A percentile compares a stretch with the other conserved stretches of the same genome.
Conservation (phyloP, 2,888 invertebrate genomes). For the Adelphocoris suturalis region DNA sequence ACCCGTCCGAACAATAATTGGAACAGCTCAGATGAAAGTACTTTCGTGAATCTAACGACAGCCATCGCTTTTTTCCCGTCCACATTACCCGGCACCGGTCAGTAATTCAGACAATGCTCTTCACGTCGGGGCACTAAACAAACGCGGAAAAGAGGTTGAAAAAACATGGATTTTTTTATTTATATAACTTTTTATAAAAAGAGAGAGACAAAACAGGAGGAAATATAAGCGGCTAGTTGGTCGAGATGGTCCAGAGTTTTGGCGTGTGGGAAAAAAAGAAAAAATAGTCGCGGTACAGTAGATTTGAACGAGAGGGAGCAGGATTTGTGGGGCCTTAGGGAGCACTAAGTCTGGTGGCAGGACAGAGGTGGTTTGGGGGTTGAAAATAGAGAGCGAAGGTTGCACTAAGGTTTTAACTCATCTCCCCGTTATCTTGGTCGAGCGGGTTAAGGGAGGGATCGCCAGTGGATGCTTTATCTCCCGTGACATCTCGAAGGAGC, state of each 20-base stretch:
- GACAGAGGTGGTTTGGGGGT: not conserved
- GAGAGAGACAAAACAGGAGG: not conserved
- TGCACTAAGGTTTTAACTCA: constrained; percentile 1
- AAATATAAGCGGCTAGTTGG: not conserved
- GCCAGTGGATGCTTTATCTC: constrained; percentile 12
- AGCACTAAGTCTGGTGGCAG: not conserved
- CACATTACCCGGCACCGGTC: no score
- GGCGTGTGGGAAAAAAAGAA: not conserved
- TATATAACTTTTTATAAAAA: not conserved
- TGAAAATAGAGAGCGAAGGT: not conserved
- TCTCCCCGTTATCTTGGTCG: not conserved
- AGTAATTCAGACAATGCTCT: no score
- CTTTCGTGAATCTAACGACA: no score
- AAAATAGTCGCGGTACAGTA: not conserved
- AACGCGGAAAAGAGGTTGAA: no score
- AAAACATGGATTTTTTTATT: not conserved
- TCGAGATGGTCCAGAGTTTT: not conserved
- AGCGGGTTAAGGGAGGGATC: not conserved
- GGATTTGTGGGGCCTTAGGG: constrained; percentile 25
- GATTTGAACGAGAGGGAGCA: not conserved
- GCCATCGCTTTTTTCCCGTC: no score
- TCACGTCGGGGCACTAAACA: no score
- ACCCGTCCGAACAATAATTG: no score
- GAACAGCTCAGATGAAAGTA: no score
- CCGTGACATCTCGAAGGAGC: constrained; percentile 10